Evolutionary conservation across 2,888 invertebrate species (phyloP).

Genomic region (Ormyrus nitidulus): DNA sequence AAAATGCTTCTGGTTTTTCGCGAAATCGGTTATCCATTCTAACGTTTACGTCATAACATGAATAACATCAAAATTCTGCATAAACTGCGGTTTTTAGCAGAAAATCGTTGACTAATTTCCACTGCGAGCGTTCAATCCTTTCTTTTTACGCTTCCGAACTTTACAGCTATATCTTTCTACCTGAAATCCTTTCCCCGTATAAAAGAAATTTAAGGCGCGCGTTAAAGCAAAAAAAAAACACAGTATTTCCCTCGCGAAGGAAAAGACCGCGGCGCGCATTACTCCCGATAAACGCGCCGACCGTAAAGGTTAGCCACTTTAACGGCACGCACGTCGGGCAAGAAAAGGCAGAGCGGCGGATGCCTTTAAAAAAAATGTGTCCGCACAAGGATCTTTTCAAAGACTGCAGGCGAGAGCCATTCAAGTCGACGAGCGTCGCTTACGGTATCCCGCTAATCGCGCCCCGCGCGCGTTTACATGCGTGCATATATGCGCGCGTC

Average conservation of each 20-base stretch:
- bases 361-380: conserved; percentile 2
- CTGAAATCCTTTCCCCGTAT: neutral
- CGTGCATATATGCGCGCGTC: neutral
- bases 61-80: no score
- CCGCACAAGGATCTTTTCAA: neutral
- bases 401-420: neutral
- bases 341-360: neutral
- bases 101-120: no score
- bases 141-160: no score
- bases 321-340: neutral
- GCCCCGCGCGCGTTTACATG: neutral
- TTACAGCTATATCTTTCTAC: no score
- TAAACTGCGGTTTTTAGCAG: no score
- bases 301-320: conserved; percentile 15
- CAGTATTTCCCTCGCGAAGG: neutral
- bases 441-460: conserved; percentile 40
- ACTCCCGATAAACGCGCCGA: neutral
- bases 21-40: no score
- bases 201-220: neutral
- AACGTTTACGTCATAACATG: no score
- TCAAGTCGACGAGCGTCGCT: conserved; percentile 10
- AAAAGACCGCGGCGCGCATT: conserved; percentile 3
- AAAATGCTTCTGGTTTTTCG: no score
- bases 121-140: no score
- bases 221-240: neutral